Evolutionary conservation across 2,113 vertebrate genomes (phyloP).

Genomic region (Craseonycteris thonglongyai): DNA sequence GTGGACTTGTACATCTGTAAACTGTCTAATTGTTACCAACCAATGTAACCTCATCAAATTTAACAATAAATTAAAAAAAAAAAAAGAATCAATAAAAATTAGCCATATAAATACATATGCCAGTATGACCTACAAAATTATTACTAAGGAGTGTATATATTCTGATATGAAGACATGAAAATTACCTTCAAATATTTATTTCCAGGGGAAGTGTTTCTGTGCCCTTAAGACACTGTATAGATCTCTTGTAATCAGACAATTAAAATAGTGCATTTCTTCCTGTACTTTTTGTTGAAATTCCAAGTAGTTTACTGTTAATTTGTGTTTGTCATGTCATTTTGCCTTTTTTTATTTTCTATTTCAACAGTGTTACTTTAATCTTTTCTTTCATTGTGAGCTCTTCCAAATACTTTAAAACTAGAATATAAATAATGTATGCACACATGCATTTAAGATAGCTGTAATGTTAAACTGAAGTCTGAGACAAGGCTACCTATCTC

Average conservation of each 20-base stretch:
- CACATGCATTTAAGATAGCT: neutral
- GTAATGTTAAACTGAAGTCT: neutral
- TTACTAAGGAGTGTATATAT: neutral
- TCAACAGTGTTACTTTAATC: neutral
- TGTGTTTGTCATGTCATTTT: neutral
- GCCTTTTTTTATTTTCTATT: neutral
- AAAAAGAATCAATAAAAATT: neutral
- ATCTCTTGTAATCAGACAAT: neutral
- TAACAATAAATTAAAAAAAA: too few relatives aligned
- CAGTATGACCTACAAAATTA: neutral
- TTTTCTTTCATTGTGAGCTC: neutral
- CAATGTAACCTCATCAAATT: too few relatives aligned
- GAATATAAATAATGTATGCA: neutral
- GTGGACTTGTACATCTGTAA: too few relatives aligned
- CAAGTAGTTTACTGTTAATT: neutral
- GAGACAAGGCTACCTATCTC: neutral
- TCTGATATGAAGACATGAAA: neutral
- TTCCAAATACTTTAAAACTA: neutral
- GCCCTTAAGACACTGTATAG: neutral
- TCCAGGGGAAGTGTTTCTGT: neutral
- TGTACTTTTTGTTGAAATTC: neutral
- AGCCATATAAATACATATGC: neutral
- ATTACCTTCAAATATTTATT: neutral
- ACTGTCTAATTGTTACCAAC: too few relatives aligned
- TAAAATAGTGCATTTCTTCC: neutral